Base-by-base conservation (phyloP, 1,140 invertebrate genomes). In the Phocides pigmalion region DNA sequence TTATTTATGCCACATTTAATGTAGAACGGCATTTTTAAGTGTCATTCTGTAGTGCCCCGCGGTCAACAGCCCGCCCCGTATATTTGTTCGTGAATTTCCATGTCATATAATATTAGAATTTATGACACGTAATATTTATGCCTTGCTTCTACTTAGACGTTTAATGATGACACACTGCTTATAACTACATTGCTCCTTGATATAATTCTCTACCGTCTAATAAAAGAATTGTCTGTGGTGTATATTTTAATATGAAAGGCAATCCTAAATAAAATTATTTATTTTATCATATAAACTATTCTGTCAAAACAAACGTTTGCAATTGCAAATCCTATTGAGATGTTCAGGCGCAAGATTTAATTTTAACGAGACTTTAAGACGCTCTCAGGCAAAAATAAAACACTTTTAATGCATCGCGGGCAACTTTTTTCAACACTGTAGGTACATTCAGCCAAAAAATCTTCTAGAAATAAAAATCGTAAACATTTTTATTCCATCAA, bases 1-100 rank as follows among this genome's bases (percentile, higher is more conserved):
- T 70, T 74, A 74, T 74, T 71, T 68, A 71, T 62, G 54, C 61
- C 28, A 58, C 63, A 64, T 56, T 70, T 67, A 66, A 68, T 74
- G 64, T 64, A 53, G 59, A 64, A 44, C 44, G 22, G 42, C 66
- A 72, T 74, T 74, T 74, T 74, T 74, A 67, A 64, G 53, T 64
- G 72, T 70, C 72, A 53, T 59, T 65, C 64, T 14, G 25, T 58
- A 42, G 20, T 42, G 59, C 50, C 39, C 37, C 53, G 59, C 63
- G 66, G 65, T 71, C 64, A 66, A 59, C 67, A 62, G 46, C 59
- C 47, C 46, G 51, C n/a, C 54, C 51, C 46, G 62, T 53, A 61
- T 39, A 15, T 70, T 66, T 64, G 54, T 58, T 58, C 20, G 53
- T 56, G 20, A 25, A 56, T 56, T 62, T 62, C 28, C 44, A 62